Conservation (phyloP, 2,113 vertebrate species). For the Lamprotornis superbus region DNA sequence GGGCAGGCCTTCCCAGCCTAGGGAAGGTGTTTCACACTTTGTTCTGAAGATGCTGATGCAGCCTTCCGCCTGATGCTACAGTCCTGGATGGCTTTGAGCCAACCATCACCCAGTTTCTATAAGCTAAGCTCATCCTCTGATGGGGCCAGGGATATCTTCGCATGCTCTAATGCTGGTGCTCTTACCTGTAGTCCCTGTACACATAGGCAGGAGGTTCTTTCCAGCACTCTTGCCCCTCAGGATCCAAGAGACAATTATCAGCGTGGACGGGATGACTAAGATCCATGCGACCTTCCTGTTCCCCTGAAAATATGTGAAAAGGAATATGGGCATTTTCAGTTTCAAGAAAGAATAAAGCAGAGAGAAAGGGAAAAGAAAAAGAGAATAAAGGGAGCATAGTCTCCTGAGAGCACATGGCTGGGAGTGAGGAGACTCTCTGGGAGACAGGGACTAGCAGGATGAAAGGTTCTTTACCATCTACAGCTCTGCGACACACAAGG, state of each 20-base stretch:
- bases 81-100: background rate
- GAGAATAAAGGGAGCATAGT: background rate
- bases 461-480: constrained; percentile 77
- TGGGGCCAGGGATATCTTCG: background rate
- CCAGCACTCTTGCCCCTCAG: constrained; percentile 91
- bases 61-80: background rate
- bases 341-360: background rate
- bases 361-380: background rate
- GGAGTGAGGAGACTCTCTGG: background rate
- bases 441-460: background rate
- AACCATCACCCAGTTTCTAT: background rate
- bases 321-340: background rate
- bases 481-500: constrained; percentile 89
- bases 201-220: constrained; percentile 90
- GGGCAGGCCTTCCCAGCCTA: background rate
- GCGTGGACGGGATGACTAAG: constrained; percentile 94
- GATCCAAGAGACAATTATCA: constrained; percentile 95
- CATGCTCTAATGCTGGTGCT: background rate
- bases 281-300: constrained; percentile 89
- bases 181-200: constrained; percentile 92
- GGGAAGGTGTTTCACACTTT: background rate
- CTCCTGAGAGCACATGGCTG: background rate
- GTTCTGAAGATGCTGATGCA: background rate
- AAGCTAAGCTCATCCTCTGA: background rate
- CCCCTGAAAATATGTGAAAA: constrained; percentile 66